Evolutionary conservation across 2,113 vertebrate species (phyloP), one percentile per base, ranked within the genome.

Genomic region (Leiothrix lutea): DNA sequence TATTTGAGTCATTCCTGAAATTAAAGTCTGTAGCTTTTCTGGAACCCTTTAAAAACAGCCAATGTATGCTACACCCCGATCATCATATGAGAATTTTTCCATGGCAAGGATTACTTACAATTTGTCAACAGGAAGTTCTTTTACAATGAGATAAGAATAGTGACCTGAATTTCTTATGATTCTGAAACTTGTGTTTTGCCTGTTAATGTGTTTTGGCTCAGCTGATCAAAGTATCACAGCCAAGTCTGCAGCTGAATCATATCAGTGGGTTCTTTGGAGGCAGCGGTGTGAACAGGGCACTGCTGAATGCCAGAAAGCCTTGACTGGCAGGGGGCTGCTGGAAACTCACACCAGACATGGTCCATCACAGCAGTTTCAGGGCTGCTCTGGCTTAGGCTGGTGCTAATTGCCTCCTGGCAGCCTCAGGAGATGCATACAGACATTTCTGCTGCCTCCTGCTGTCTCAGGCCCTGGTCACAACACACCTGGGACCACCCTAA

Each of bases 41-140:
- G 47, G 72, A 92, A n/a, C 24, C 24, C 38, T 88, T 88, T 66
- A 70, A 78, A 83, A 93, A 62, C 58, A 72, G 47, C 14, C 84
- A 70, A 14, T 40, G 22, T 35, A 53, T 38, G 53, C 57, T 57
- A 77, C n/a, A 50, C 26, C 42, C 51, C 5, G 0, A 72, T 58
- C 38, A 69, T 23, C 62, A 70, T 6, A 70, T 5, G 24, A 87
- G 60, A 78, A 31, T 38, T n/a, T 47, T 70, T 92, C 65, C 69
- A 44, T 1, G 6, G n/a, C 74, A 73, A 58, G 42, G 54, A 71
- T 51, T 82, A 94, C 23, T 91, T 74, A 72, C 14, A 48, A 69
- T 65, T 64, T 79, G 42, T 89, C 84, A 94, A 89, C 84, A 90
- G 69, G 67, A 94, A 87, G 87, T 70, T 80, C 89, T 92, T 88